Percentiles rank a stretch among this genome's conserved stretches.
Evolutionary conservation across 2,888 invertebrate species (phyloP).

Genomic region (Hydrotaea cyrtoneurina): DNA sequence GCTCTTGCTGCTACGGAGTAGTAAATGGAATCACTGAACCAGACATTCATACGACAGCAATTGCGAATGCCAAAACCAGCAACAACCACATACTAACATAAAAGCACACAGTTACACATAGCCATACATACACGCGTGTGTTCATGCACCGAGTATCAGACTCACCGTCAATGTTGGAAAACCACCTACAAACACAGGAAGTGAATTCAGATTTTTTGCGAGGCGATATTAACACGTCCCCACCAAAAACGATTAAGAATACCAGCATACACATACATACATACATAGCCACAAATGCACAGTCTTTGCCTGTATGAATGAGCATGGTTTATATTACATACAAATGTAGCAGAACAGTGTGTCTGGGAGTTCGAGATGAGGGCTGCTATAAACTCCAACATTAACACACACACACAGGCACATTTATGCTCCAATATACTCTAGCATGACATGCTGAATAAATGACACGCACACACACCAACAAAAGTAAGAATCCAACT

Average conservation of each 20-base stretch:
- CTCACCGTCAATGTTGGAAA: slow-evolving; percentile 3
- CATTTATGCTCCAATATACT: no score
- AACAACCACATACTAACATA: no score
- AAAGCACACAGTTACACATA: background rate
- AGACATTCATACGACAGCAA: background rate
- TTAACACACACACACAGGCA: background rate
- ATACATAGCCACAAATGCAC: background rate
- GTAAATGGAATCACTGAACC: no score
- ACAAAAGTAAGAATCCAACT: background rate
- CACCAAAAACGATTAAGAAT: slow-evolving; percentile 7
- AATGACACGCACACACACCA: background rate
- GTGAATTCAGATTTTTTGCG: background rate
- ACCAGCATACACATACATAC: background rate
- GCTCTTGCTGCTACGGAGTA: no score
- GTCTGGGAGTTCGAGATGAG: background rate
- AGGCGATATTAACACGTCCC: background rate
- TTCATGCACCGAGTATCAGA: no score
- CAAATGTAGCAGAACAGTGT: background rate
- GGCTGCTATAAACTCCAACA: background rate
- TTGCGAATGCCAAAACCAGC: slow-evolving; percentile 12
- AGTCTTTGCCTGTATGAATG: background rate
- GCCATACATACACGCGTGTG: background rate
- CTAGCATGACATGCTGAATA: background rate
- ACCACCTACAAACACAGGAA: slow-evolving; percentile 6
- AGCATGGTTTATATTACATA: background rate